phyloP scores from a whole-genome alignment of 2,113 vertebrate genomes.

The Cranoglanis bouderius region DNA sequence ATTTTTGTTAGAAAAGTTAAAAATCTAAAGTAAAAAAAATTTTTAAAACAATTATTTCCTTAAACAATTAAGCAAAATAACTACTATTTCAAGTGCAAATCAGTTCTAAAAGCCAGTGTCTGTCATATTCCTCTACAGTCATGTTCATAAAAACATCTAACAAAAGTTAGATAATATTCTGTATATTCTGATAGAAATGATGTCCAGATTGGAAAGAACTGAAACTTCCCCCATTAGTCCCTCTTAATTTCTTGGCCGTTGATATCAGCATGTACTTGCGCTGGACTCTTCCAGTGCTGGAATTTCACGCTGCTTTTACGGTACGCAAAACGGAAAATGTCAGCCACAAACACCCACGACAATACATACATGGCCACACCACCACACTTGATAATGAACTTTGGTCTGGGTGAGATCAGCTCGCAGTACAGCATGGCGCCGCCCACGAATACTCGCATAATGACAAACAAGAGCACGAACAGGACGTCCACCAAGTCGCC shows the following conservation, averaged over 20 bases:
- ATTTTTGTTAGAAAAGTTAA: not conserved
- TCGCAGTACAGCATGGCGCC: conserved; percentile 92
- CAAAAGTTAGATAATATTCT: conserved; percentile 23
- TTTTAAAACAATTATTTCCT: not conserved
- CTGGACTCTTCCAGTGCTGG: conserved; percentile 68
- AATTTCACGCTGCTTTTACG: conserved; percentile 83
- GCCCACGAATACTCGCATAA: conserved; percentile 89
- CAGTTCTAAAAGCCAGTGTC: conserved; percentile 11
- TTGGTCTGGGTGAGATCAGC: conserved; percentile 85
- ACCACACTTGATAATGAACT: conserved; percentile 88
- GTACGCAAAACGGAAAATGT: conserved; percentile 85
- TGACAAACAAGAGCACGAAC: conserved; percentile 86
- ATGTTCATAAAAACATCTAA: conserved; percentile 28
- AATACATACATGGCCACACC: conserved; percentile 90
- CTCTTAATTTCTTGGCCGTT: conserved; percentile 74
- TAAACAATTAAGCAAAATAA: conserved; percentile 20
- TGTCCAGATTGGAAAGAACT: conserved; percentile 6
- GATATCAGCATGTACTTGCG: conserved; percentile 50
- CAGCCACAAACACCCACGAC: conserved; percentile 92
- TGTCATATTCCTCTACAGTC: not conserved
- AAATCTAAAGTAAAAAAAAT: not conserved
- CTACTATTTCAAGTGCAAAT: conserved; percentile 28
- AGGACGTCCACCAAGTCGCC: conserved; percentile 86
- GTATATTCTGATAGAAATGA: conserved; percentile 9
- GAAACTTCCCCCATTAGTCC: conserved; percentile 57